Evolutionary conservation across 2,113 vertebrate genomes (phyloP), one percentile per base, ranked within the genome.

Genomic region (Capricornis sumatraensis): DNA sequence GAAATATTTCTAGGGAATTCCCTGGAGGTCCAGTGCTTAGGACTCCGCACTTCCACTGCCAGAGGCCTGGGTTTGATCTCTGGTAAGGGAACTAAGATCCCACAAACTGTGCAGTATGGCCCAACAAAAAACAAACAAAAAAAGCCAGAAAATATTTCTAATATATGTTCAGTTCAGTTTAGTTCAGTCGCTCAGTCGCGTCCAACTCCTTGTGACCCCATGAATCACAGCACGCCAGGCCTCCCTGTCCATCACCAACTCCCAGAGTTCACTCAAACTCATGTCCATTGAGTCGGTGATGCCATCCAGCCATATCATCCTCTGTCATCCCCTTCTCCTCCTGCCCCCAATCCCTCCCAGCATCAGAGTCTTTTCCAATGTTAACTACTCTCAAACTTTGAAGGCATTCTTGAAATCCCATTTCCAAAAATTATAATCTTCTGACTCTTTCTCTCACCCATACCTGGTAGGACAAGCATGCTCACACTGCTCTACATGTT

Each of bases 261-360:
- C 55, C 9, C 0, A 0, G 55, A 57, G 23, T 57, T 57, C 23
- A 57, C 55, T 57, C 55, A 57, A 4, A 57, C 55, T 25, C 55
- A 27, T 0, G 0, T 25, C 55, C 23, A 57, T 57, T 0, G 1
- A 27, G 55, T 57, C 9, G 10, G 23, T 57, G 55, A 27, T 57
- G 55, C 23, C 55, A 57, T 11, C 55, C 9, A 57, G 55, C 23
- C 55, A 57, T 57, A 3, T 27, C 55, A 57, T 57, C 55, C 55
- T 57, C 23, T 4, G 55, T 57, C 55, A 3, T 57, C 55, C 55
- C 55, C 23, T 57, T 57, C 55, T 57, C 55, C 55, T 57, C 23
- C 55, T 57, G 23, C 55, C 9, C 55, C 55, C 9, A 57, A 25
- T 57, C 9, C 23, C 55, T 57, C 55, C 23, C 23, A 57, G 23